Evolutionary conservation across 2,113 vertebrate genomes (phyloP), one percentile per base, ranked within the genome.

Genomic region (Mustela nigripes): DNA sequence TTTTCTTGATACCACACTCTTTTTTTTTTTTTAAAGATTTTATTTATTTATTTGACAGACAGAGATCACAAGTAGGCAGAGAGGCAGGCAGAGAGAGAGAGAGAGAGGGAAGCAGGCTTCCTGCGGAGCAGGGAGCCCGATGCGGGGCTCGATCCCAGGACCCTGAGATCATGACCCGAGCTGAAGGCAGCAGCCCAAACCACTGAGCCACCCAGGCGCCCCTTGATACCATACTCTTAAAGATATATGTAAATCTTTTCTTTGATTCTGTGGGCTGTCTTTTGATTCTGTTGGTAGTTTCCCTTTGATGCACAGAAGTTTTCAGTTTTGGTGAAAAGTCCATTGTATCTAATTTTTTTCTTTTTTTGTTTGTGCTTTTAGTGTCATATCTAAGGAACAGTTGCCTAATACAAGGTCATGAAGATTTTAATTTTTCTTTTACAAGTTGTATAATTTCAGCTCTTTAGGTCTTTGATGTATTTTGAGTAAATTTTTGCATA

Each of bases 401-500:
- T 79, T 79, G 10, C 71, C 48, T 79, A 26, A 56, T 56, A 26
- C 60, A 65, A 10, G 22, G 85, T 88, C 50, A 21, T 36, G 18
- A 86, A 86, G 92, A 86, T 56, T 67, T 86, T 56, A 24, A 86
- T 45, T 60, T 65, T 4, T 71, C 67, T 93, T 84, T 63, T 21
- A 78, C 19, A 28, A n/a, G 3, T 63, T 56, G 53, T 53, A 39
- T 88, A 45, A 76, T 93, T 89, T 96, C 5, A 39, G n/a, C 74
- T 83, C 12, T 76, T 79, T 93, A 48, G 9, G 5, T 69, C 14
- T 76, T 89, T 74, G 39, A 39, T 84, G 11, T 93, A 36, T 56
- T 93, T 87, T 87, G 36, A 93, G 60, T 96, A 89, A 78, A 26
- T 63, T 90, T 93, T 50, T 50, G 14, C 79, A 9, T 82, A n/a